Evolutionary conservation across 2,113 vertebrate genomes (phyloP).

Genomic region (Pagrus major): DNA sequence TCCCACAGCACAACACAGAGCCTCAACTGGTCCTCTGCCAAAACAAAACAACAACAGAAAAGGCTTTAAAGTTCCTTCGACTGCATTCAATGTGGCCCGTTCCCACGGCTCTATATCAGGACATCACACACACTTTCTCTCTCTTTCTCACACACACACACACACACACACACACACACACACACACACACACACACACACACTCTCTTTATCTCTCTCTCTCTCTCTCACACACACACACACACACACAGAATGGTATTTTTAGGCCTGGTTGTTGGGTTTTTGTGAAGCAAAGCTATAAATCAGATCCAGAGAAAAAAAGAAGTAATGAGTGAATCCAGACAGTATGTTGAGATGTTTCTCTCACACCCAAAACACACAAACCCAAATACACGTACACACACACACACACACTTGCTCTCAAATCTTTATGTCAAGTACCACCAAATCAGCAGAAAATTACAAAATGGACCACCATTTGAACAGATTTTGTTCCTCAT

Average conservation of each 20-base stretch:
- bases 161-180: slow-evolving; percentile 25
- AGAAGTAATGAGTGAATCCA: slow-evolving; percentile 31
- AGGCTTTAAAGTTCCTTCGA: slow-evolving; percentile 30
- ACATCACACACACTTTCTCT: slow-evolving; percentile 4
- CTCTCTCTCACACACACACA: slow-evolving; percentile 9
- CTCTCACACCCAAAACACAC: background rate
- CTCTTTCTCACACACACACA: background rate
- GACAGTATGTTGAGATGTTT: slow-evolving; percentile 27
- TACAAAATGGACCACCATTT: no score
- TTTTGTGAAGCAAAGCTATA: slow-evolving; percentile 60
- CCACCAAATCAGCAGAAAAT: no score
- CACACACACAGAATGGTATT: slow-evolving; percentile 33
- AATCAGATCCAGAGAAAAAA: slow-evolving; percentile 56
- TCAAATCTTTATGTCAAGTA: no score
- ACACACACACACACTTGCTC: background rate
- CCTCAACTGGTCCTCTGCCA: slow-evolving; percentile 26
- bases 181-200: slow-evolving; percentile 15
- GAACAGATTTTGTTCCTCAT: no score
- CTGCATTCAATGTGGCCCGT: slow-evolving; percentile 33
- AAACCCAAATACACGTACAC: slow-evolving; percentile 6
- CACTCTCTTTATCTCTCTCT: no score
- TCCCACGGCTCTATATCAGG: slow-evolving; percentile 71
- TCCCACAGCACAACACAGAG: slow-evolving; percentile 23
- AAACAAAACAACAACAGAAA: slow-evolving; percentile 25
- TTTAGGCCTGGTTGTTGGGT: slow-evolving; percentile 53